Conservation (phyloP, 2,888 invertebrate species). For the Tiliacea citrago region DNA sequence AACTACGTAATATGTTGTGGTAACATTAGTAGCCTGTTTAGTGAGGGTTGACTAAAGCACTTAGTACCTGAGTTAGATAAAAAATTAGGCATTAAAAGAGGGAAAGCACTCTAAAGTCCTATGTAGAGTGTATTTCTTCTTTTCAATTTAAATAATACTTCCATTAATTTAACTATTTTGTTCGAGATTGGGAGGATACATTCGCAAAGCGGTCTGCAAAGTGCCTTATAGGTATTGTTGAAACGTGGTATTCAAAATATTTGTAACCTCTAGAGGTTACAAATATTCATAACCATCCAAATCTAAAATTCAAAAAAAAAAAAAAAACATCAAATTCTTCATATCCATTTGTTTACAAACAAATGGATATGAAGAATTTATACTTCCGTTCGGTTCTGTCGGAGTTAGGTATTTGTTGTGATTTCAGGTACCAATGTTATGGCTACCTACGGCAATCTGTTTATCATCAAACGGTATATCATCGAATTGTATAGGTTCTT, state of each 20-base stretch:
- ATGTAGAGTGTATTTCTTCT: not conserved
- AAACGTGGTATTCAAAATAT: conserved; percentile 23
- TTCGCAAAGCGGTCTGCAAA: not conserved
- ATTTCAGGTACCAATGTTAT: conserved; percentile 27
- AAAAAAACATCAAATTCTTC: too few species aligned
- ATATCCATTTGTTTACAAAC: too few species aligned
- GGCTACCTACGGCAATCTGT: conserved; percentile 21
- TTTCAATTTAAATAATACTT: not conserved
- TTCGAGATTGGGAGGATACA: not conserved
- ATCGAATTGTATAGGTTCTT: not conserved
- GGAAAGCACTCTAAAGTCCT: too few species aligned
- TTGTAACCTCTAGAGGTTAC: not conserved
- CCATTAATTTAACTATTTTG: too few species aligned
- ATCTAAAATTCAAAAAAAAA: too few species aligned
- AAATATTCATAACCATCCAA: too few species aligned
- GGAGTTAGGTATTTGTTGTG: conserved; percentile 13
- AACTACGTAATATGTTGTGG: not conserved
- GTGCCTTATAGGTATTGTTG: not conserved
- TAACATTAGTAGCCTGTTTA: not conserved
- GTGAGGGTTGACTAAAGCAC: not conserved
- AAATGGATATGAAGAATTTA: conserved; percentile 10
- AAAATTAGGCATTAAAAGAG: not conserved
- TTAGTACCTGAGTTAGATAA: not conserved
- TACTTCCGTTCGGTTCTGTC: conserved; percentile 15
- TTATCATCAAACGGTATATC: conserved; percentile 5